Percentiles rank a stretch among this genome's conserved stretches.
Conservation (phyloP, 2,888 invertebrate species). For the Branchellion lobata region DNA sequence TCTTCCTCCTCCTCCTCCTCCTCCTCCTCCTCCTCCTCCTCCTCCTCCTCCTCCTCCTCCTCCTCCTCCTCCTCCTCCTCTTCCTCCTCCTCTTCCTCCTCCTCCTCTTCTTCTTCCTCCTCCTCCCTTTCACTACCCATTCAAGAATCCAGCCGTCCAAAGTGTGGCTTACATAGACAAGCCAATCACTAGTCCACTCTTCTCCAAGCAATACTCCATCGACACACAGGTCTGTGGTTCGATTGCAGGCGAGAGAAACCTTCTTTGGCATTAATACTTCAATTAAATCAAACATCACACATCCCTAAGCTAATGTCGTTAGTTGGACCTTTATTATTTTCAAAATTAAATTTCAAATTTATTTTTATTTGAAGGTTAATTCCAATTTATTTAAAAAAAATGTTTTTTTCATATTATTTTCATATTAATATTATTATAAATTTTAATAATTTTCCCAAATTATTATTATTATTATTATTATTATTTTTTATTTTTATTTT, state of each 20-base stretch:
- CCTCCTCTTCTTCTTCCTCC: constrained; percentile 3
- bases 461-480: no score
- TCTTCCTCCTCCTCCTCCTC: constrained; percentile 15
- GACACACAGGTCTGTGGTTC: constrained; percentile 19
- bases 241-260: no score
- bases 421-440: no score
- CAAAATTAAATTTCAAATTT: background rate
- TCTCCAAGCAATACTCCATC: constrained; percentile 18
- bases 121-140: background rate
- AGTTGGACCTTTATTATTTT: background rate
- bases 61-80: background rate
- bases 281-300: no score
- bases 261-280: no score
- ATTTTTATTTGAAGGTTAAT: no score
- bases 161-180: constrained; percentile 6
- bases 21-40: background rate
- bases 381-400: no score
- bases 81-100: background rate
- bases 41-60: background rate
- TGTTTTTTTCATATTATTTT: no score
- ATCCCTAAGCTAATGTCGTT: background rate
- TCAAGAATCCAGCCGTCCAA: background rate
- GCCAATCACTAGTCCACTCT: constrained; percentile 12
- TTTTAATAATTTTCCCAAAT: no score
- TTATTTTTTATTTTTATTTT: no score